phyloP scores from a whole-genome alignment of 2,113 vertebrate species.

The Telmatochromis sp. region DNA sequence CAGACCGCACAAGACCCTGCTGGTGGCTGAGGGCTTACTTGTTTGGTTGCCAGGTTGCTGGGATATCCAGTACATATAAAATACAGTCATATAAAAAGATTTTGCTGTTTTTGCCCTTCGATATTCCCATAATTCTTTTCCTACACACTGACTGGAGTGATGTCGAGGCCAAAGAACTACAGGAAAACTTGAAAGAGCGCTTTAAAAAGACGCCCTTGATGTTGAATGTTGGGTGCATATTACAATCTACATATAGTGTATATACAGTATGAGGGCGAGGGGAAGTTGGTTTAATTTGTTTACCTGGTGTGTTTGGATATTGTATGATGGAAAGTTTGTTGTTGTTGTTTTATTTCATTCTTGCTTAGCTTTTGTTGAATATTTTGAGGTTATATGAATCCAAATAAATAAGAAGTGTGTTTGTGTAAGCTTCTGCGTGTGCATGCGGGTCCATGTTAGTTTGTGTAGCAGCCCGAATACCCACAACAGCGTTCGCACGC shows the following conservation, averaged over 20 bases:
- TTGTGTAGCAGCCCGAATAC: constrained; percentile 18
- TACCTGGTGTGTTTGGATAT: constrained; percentile 32
- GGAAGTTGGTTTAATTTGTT: constrained; percentile 31
- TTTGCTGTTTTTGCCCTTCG: neutral
- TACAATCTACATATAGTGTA: neutral
- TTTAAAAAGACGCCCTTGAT: neutral
- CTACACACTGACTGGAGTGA: neutral
- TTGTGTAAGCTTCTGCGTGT: constrained; percentile 44
- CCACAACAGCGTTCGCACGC: neutral
- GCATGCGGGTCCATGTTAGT: constrained; percentile 20
- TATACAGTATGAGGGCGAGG: neutral
- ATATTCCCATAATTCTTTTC: neutral
- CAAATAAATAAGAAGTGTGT: constrained; percentile 54
- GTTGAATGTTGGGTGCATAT: neutral
- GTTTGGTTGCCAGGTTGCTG: constrained; percentile 3
- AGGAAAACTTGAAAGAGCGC: neutral
- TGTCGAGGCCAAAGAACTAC: neutral
- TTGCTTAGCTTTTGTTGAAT: constrained; percentile 49
- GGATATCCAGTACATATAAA: neutral
- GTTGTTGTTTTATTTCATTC: constrained; percentile 28
- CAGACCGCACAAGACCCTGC: constrained; percentile 5
- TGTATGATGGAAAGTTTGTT: constrained; percentile 42
- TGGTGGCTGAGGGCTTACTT: neutral
- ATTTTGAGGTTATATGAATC: constrained; percentile 48
- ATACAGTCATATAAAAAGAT: neutral